Conservation (phyloP, 2,888 invertebrate species). For the Caenorhabditis sp. region DNA sequence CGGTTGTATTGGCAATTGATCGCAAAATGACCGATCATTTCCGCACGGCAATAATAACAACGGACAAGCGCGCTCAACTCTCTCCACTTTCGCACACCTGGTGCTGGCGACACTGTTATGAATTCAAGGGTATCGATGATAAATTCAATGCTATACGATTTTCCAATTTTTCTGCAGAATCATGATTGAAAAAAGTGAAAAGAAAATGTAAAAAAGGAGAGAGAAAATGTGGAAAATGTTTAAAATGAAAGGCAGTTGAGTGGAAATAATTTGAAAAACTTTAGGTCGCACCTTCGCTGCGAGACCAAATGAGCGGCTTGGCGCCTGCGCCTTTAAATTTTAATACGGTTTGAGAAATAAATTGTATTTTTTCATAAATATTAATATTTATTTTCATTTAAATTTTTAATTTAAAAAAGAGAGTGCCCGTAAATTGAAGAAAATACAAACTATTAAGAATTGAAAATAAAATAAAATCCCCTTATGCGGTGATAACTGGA, state of each 20-base stretch:
- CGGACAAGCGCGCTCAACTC: too few relatives aligned
- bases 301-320: background rate
- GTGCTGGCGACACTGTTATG: too few relatives aligned
- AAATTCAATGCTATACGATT: background rate
- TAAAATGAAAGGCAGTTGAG: background rate
- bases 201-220: background rate
- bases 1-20: conserved; percentile 21
- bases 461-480: background rate
- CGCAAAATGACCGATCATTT: conserved; percentile 51
- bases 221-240: background rate
- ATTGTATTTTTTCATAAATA: too few relatives aligned
- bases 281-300: background rate
- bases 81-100: too few relatives aligned
- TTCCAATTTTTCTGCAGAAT: background rate
- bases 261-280: too few relatives aligned
- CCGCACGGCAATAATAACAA: background rate
- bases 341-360: too few relatives aligned
- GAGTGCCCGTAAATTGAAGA: background rate
- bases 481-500: conserved; percentile 49
- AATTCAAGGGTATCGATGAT: too few relatives aligned
- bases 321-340: conserved; percentile 18
- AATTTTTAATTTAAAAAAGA: too few relatives aligned
- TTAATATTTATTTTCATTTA: too few relatives aligned
- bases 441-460: too few relatives aligned
- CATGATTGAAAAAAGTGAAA: conserved; percentile 2